These are phyloP conservation scores for Xiphorhynchus erythropygius DNA, from an alignment of 2,797 vertebrate genomes.

Conservation along the genomic window DNA sequence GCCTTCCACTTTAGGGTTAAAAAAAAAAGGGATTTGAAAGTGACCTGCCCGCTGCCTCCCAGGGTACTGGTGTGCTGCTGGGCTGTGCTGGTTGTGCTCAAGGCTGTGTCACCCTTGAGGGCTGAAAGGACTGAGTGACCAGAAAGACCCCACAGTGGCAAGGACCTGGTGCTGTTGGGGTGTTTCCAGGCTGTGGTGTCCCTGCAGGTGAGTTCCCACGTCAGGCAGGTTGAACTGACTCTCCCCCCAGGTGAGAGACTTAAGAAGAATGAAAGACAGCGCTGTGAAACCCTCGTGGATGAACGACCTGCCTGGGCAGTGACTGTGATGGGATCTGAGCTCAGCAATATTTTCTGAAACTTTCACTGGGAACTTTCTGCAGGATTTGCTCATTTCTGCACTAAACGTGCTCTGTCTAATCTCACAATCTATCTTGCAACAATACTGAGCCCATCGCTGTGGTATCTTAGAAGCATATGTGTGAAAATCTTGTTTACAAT, in stretches of 20 bases:
- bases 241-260: neutral
- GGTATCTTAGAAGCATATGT: neutral
- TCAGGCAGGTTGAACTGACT: neutral
- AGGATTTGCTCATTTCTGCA: neutral
- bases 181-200: neutral
- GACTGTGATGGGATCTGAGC: neutral
- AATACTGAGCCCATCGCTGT: neutral
- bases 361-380: neutral
- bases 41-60: neutral
- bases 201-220: neutral
- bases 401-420: neutral
- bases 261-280: rapidly evolving
- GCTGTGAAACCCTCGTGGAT: neutral
- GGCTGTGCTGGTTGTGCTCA: neutral
- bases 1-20: neutral
- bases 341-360: neutral
- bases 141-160: neutral
- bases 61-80: neutral
- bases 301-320: rapidly evolving
- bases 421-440: neutral
- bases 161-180: neutral
- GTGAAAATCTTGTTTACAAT: constrained; percentile 40
- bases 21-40: neutral
- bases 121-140: neutral
- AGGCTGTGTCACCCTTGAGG: neutral